Evolutionary conservation across 2,888 invertebrate genomes (phyloP), one percentile per base, ranked within the genome.

Genomic region (Drosophila ezoana): DNA sequence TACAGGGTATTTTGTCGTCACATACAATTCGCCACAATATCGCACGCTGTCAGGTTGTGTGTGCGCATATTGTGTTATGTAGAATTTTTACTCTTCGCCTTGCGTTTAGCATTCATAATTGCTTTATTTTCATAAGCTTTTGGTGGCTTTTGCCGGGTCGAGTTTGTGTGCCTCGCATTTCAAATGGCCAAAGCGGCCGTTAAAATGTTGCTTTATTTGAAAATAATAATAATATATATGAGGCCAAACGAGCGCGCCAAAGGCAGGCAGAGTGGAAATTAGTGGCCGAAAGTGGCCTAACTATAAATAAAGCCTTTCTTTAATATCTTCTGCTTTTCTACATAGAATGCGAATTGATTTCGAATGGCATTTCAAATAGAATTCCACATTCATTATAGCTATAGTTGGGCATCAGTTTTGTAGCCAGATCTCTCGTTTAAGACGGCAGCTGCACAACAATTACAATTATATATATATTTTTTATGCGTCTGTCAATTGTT

Each of bases 91-190:
- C 32, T 47, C 73, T 60, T 73, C 68, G 69, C 35, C 51, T 62
- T 71, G 57, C 65, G 75, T 72, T 81, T 82, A 66, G 81, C 83
- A 81, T 81, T 82, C 68, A 82, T 88, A 82, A 82, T 82, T 72
- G 88, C 79, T 69, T 74, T 57, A 69, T 81, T 87, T 81, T 78
- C 65, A 73, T 78, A 58, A 61, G 49, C 53, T 54, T 79, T 84
- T 81, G 74, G 60, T 62, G 51, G 60, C 66, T 44, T 65, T 77
- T 54, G 28, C 43, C 53, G 23, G 47, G 35, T 54, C 56, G 37
- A n/a, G 40, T n/a, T 62, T 56, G 37, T 87, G 89, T 87, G 83
- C 57, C 65, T 61, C 58, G 83, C 78, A 83, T 83, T 69, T 48
- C 52, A 62, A 88, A 87, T 84, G 70, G 60, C 59, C 51, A 60